Base-by-base conservation (phyloP, 2,888 invertebrate species). In the Eupithecia subfuscata region DNA sequence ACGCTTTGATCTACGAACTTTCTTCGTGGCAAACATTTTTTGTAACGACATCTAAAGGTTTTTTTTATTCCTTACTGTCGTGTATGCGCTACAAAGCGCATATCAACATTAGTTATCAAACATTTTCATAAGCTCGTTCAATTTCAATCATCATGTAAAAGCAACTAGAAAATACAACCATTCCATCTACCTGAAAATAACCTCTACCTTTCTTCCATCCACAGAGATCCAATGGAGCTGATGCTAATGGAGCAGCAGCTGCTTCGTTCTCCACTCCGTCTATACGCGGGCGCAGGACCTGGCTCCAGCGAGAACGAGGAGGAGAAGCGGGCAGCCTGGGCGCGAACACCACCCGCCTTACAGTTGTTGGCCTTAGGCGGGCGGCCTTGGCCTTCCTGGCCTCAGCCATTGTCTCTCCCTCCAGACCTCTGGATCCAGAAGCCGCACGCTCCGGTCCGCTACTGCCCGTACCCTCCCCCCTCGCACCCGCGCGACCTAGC, bases 381-480 rank as follows among this genome's bases (percentile, higher is more conserved):
- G 16, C 96, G 97, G 80, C 97, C 97, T 86, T 98, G 98, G 82
- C 98, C 98, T 87, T 75, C 98, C 88, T 98, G 87, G 89, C 98
- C 98, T 86, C 98, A 98, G 90, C 98, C 98, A 0, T 97, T 98
- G 84, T 95, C 97, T 48, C 94, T 98, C 71, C 98, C 98, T 83
- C 98, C 98, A 79, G 98, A 98, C 88, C 97, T 98, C 14, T 98
- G 98, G 95, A 97, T 98, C 96, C 98, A 98, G 95, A 98, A 98
- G 89, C 97, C 98, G 0, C 95, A 95, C 4, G 85, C 94, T 45
- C 95, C 96, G 1, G 93, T 96, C 18, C 95, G 96, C 84, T 95
- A 95, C 87, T 96, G 96, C 86, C 96, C 96, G 14, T 96, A 96
- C 82, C 96, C 96, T n/a, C 95, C 96, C 18, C 95, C 94, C 30